phyloP scores from a whole-genome alignment of 2,888 invertebrate species.

The Protophormia terraenovae region DNA sequence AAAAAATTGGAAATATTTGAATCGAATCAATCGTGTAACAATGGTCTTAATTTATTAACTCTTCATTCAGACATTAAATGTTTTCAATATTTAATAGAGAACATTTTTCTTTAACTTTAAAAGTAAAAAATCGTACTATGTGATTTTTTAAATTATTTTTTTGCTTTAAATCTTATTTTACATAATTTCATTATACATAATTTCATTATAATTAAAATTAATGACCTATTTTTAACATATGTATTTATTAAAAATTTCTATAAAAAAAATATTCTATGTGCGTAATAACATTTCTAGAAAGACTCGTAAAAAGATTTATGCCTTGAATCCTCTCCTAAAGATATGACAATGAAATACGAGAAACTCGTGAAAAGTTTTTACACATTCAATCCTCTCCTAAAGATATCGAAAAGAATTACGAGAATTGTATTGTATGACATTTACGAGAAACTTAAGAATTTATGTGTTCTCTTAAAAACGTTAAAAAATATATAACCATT shows the following conservation, averaged over 20 bases:
- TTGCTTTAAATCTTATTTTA: too few species aligned
- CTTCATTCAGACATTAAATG: too few species aligned
- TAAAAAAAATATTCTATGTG: background rate
- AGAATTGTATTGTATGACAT: background rate
- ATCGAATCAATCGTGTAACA: too few species aligned
- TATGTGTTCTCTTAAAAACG: conserved; percentile 18
- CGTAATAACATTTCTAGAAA: background rate
- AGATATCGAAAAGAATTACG: background rate
- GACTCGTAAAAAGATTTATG: background rate
- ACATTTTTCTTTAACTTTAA: too few species aligned
- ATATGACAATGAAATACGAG: background rate
- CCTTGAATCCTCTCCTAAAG: conserved; percentile 18
- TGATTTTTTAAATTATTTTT: too few species aligned
- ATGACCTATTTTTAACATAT: background rate
- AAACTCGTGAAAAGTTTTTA: background rate
- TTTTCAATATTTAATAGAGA: too few species aligned
- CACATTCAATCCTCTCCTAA: conserved; percentile 16
- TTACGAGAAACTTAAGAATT: background rate
- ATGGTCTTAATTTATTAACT: too few species aligned
- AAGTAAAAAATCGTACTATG: too few species aligned
- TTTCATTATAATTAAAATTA: too few species aligned
- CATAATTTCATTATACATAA: too few species aligned
- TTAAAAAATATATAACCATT: background rate
- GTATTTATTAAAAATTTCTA: background rate
- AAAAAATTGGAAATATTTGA: too few species aligned